These are phyloP conservation scores for Axinella damicornis DNA, from an alignment of 37 sponge, comb jelly and placozoan species.

Conservation along the genomic window DNA sequence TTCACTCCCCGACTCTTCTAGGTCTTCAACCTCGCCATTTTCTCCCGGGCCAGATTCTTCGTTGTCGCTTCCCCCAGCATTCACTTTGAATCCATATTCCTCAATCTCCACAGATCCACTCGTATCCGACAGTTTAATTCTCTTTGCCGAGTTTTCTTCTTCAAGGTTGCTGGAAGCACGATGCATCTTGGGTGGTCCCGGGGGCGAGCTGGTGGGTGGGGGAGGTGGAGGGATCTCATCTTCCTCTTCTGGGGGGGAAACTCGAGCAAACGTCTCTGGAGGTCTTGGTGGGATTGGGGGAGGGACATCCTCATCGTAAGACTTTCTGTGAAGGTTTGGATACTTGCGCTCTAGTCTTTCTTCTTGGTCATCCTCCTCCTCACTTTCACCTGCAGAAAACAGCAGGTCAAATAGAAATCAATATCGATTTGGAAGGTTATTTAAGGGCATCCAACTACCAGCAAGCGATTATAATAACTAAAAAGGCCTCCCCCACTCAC, in stretches of 20 bases:
- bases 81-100: slow-evolving; percentile 12
- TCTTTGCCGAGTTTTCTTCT: slow-evolving; percentile 2
- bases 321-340: slow-evolving; percentile 35
- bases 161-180: neutral
- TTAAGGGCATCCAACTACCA: too few species aligned
- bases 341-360: slow-evolving; percentile 34
- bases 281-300: slow-evolving; percentile 81
- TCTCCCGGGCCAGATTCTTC: neutral
- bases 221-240: slow-evolving; percentile 35
- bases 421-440: too few species aligned
- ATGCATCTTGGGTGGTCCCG: neutral
- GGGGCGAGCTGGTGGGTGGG: slow-evolving; percentile 38
- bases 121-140: slow-evolving; percentile 20
- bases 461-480: too few species aligned
- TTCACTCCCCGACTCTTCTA: neutral
- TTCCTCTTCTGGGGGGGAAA: neutral
- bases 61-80: neutral
- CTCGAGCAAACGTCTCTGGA: slow-evolving; percentile 21
- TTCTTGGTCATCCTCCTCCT: slow-evolving; percentile 33
- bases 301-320: slow-evolving; percentile 49
- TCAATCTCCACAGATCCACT: neutral
- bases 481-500: too few species aligned
- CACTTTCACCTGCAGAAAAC: slow-evolving; percentile 28
- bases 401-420: too few species aligned
- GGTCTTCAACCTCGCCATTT: slow-evolving; percentile 1